Base-by-base conservation (phyloP, 1,140 invertebrate species). In the Phymastichus coffea region DNA sequence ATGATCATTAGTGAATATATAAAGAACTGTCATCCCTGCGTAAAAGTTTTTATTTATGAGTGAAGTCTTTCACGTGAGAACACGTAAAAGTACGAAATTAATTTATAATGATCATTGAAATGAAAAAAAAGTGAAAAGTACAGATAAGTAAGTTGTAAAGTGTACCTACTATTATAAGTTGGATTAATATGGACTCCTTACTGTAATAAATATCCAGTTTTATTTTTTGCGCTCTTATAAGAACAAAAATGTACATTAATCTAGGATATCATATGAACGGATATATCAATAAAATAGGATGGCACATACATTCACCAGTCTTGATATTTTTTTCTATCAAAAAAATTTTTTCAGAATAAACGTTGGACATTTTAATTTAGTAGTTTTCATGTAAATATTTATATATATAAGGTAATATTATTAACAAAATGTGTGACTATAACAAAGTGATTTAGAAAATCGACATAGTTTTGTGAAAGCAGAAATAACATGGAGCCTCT, bases 191-290 rank as follows among this genome's bases (percentile, higher is more conserved):
- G 52, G 63, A 59, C 41, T 64, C 55, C 41, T 47, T 60, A 70
- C 63, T 72, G 66, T 74, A 76, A 74, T 71, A 70, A 68, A 71
- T 66, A 74, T 70, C 64, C 69, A 70, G 58, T 75, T 73, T 75
- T 74, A 74, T 74, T 76, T 75, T 72, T 72, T 72, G 66, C 68
- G 67, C 70, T 74, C 68, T 70, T 68, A 68, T 66, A 69, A 70
- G 51, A 72, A 72, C 58, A 66, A 66, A 74, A 74, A 69, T 76
- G 74, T 76, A 76, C 73, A 75, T 74, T 75, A 76, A 75, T 63
- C 67, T 76, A 75, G 72, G 64, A 37, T 56, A 64, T 57, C 61
- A 38, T 62, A 62, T 58, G 49, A 63, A 65, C 44, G 53, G 41
- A 63, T 60, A 56, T 63, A 63, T 61, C 53, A 57, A 56, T 57